Evolutionary conservation across 2,797 vertebrate genomes (phyloP).

Genomic region (Artibeus lituratus): DNA sequence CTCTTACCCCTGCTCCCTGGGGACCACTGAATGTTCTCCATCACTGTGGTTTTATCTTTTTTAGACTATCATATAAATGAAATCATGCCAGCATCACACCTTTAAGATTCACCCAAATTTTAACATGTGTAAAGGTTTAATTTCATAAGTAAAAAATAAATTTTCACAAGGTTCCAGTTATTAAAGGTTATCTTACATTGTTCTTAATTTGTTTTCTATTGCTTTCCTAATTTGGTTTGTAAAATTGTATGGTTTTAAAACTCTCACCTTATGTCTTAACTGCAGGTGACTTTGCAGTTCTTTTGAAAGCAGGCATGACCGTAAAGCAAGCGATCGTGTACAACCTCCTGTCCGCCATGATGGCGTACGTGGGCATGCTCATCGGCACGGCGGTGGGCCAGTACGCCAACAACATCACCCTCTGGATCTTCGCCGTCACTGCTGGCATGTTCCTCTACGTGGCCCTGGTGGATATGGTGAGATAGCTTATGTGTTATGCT

Average conservation of each 20-base stretch:
- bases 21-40: background rate
- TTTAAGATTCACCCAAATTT: background rate
- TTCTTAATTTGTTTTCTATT: background rate
- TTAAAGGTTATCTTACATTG: background rate
- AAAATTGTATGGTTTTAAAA: background rate
- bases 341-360: conserved; percentile 97
- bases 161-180: background rate
- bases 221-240: background rate
- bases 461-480: conserved; percentile 98
- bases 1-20: background rate
- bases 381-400: conserved; percentile 96
- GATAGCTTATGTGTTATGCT: conserved; percentile 12
- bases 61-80: background rate
- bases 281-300: conserved; percentile 97
- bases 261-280: background rate
- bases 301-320: conserved; percentile 97
- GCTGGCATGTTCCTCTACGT: conserved; percentile 99
- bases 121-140: background rate
- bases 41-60: background rate
- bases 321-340: conserved; percentile 98
- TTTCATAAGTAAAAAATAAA: background rate
- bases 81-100: background rate
- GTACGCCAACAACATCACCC: conserved; percentile 95
- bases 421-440: conserved; percentile 98
- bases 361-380: conserved; percentile 97